Percentiles rank a stretch among this genome's conserved stretches.
phyloP scores from a whole-genome alignment of 2,797 vertebrate species.

The Catamblyrhynchus diadema region DNA sequence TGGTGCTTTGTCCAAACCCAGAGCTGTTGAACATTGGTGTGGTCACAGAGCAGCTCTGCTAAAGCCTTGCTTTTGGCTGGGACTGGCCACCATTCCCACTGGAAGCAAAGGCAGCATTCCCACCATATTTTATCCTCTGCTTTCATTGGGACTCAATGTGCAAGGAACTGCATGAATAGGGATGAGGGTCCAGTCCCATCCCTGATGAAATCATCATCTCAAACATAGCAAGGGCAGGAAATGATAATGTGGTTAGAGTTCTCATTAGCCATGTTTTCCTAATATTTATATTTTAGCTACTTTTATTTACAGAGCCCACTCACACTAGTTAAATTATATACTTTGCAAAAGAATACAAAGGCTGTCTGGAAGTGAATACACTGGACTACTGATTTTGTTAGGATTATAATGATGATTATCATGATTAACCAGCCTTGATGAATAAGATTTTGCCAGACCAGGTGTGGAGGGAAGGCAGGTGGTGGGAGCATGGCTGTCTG shows the following conservation, averaged over 20 bases:
- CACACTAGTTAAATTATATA: neutral
- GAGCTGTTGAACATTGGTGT: neutral
- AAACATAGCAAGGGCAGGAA: slow-evolving; percentile 27
- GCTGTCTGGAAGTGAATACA: neutral
- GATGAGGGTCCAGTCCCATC: neutral
- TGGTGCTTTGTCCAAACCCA: neutral
- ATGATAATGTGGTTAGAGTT: neutral
- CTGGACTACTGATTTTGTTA: neutral
- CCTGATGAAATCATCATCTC: neutral
- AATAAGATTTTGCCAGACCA: neutral
- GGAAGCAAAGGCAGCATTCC: neutral
- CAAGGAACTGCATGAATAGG: neutral
- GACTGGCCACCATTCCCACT: neutral
- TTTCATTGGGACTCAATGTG: neutral
- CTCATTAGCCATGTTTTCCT: neutral
- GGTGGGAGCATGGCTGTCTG: neutral
- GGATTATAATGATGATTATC: neutral
- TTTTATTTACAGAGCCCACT: slow-evolving; percentile 27
- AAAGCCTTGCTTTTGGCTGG: neutral
- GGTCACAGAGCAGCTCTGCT: neutral
- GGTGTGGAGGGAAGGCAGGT: neutral
- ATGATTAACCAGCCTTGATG: neutral
- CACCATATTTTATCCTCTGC: neutral
- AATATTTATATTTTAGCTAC: slow-evolving; percentile 41
- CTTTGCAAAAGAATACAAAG: neutral